A percentile compares a stretch with the other conserved stretches of the same genome.
These are phyloP conservation scores for Alcis repandata DNA, from an alignment of 2,888 invertebrate species.

Conservation along the genomic window DNA sequence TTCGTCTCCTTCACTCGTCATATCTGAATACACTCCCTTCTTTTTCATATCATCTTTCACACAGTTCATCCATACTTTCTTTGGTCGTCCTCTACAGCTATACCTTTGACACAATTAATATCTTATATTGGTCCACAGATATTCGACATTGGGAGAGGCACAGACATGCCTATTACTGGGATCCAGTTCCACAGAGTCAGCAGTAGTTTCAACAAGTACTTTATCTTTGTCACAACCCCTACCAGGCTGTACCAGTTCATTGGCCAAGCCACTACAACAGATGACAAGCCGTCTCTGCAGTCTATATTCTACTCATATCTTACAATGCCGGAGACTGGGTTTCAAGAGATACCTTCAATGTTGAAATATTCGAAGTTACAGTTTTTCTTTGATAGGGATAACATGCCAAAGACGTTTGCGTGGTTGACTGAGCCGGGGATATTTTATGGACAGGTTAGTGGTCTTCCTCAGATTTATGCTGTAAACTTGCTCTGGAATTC, in stretches of 20 bases:
- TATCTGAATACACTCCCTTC: no score
- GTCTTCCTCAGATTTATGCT: not conserved
- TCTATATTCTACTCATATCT: slow-evolving; percentile 93
- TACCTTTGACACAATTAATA: not conserved
- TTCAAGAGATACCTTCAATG: slow-evolving; percentile 90
- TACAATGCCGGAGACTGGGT: slow-evolving; percentile 90
- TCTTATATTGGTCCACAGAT: slow-evolving; percentile 85
- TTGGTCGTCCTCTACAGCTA: no score
- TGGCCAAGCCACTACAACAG: slow-evolving; percentile 89
- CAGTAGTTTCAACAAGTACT: slow-evolving; percentile 90
- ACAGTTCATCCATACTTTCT: no score
- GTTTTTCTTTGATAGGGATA: slow-evolving; percentile 90
- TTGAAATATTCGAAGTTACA: slow-evolving; percentile 92
- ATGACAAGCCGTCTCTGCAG: slow-evolving; percentile 93
- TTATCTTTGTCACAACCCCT: slow-evolving; percentile 94
- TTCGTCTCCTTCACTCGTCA: no score
- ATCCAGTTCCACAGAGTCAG: slow-evolving; percentile 92
- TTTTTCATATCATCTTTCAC: no score
- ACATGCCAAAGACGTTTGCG: slow-evolving; percentile 92
- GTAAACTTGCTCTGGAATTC: no score
- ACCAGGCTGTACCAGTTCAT: slow-evolving; percentile 95
- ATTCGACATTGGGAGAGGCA: slow-evolving; percentile 94
- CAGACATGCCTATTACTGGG: slow-evolving; percentile 93
- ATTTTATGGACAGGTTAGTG: slow-evolving; percentile 90
- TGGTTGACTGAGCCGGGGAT: slow-evolving; percentile 96